These are phyloP conservation scores for Anthonomus grandis DNA, from an alignment of 1,140 invertebrate genomes.

Conservation along the genomic window DNA sequence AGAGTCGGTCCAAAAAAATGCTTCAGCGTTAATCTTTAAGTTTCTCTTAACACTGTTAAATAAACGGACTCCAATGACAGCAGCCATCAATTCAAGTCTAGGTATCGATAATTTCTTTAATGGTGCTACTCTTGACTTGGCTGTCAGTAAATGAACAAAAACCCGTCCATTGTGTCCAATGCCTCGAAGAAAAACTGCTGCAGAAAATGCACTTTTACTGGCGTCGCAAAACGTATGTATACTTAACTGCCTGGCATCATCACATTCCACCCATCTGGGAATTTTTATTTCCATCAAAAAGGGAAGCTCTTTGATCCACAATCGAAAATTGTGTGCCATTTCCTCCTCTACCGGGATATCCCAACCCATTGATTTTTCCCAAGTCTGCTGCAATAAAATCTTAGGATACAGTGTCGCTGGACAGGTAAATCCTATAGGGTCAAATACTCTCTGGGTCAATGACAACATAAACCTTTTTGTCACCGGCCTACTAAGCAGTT, in stretches of 20 bases:
- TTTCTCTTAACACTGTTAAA: conserved; percentile 13
- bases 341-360: conserved; percentile 24
- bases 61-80: conserved; percentile 14
- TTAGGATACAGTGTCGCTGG: conserved; percentile 28
- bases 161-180: conserved; percentile 4
- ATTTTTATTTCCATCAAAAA: conserved; percentile 16
- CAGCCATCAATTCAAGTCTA: conserved; percentile 32
- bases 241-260: conserved; percentile 19
- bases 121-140: conserved; percentile 38
- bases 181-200: conserved; percentile 33
- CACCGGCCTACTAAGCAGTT: too few relatives aligned
- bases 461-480: conserved; percentile 35
- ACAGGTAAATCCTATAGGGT: conserved; percentile 34
- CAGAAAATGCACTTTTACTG: conserved; percentile 34
- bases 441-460: conserved; percentile 30
- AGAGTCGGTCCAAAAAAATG: conserved; percentile 42
- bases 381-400: conserved; percentile 28
- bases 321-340: conserved; percentile 3
- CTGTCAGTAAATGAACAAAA: conserved; percentile 21
- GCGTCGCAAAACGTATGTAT: conserved; percentile 43
- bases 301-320: conserved; percentile 19
- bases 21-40: neutral
- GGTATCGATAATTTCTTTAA: conserved; percentile 37
- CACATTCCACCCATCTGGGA: conserved; percentile 15
- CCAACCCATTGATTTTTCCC: conserved; percentile 26